Evolutionary conservation across 2,113 vertebrate genomes (phyloP).

Genomic region (Syngnathus floridae): DNA sequence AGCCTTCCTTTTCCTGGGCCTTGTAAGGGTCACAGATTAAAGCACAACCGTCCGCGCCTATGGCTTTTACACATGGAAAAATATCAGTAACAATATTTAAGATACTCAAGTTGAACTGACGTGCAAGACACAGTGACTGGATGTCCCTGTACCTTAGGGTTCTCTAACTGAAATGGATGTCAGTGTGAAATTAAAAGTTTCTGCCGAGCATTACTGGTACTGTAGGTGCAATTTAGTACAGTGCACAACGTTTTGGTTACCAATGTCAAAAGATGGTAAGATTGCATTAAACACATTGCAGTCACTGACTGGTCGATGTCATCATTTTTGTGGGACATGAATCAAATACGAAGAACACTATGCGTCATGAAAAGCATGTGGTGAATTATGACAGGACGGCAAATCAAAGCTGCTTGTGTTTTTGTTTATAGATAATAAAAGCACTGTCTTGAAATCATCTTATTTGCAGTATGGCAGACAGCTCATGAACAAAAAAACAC

Average conservation of each 20-base stretch:
- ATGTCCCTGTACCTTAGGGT: constrained; percentile 6
- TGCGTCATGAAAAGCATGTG: neutral
- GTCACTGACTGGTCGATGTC: neutral
- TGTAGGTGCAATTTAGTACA: neutral
- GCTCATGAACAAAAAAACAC: neutral
- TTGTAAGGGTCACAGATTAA: constrained; percentile 66
- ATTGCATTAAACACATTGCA: neutral
- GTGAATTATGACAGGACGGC: neutral
- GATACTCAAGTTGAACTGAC: constrained; percentile 3
- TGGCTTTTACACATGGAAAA: constrained; percentile 37
- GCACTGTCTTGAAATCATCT: neutral
- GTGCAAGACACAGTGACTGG: neutral
- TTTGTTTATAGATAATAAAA: neutral
- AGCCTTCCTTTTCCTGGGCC: constrained; percentile 62
- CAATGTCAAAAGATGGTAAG: neutral
- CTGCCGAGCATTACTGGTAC: neutral
- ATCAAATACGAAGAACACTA: neutral
- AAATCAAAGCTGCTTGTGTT: neutral
- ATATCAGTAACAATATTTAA: constrained; percentile 22
- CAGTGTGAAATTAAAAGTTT: no score
- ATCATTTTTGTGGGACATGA: neutral
- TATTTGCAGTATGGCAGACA: neutral
- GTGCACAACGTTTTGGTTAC: neutral
- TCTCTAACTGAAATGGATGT: no score
- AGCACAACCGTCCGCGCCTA: constrained; percentile 43